Conservation (phyloP, 2,888 invertebrate genomes). For the Ommatoiulus sabulosus region DNA sequence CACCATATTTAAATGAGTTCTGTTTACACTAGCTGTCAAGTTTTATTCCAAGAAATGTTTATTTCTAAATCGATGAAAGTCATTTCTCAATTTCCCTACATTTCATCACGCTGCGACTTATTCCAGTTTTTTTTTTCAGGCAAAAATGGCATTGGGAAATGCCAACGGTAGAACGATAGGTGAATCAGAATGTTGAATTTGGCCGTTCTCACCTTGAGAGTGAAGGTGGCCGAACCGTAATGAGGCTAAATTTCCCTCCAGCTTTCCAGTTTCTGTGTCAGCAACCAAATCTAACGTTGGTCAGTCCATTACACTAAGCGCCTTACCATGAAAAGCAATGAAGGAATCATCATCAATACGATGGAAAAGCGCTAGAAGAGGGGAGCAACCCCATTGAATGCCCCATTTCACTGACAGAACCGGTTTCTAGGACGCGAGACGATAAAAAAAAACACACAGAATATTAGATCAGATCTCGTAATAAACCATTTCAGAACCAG, state of each 20-base stretch:
- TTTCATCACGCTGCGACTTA: too few species aligned
- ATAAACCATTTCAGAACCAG: not conserved
- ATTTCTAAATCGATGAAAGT: too few species aligned
- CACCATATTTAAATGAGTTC: too few species aligned
- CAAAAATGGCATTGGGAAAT: not conserved
- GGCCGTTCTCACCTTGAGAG: not conserved
- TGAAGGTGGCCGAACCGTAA: not conserved
- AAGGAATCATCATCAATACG: not conserved
- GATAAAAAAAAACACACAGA: not conserved
- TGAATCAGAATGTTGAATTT: not conserved
- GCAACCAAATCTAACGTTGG: not conserved
- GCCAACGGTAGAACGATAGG: not conserved
- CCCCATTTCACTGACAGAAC: not conserved
- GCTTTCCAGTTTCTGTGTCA: not conserved
- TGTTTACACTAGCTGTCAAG: too few species aligned
- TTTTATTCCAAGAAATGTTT: too few species aligned
- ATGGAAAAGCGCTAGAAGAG: not conserved
- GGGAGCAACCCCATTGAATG: conserved; percentile 35
- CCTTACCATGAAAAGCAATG: not conserved
- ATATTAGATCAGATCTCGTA: not conserved
- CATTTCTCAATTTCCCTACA: too few species aligned
- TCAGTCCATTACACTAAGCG: conserved; percentile 17
- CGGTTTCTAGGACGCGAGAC: conserved; percentile 6
- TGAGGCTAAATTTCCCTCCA: not conserved
- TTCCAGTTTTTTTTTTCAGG: not conserved